Percentiles rank a stretch among this genome's conserved stretches.
Conservation (phyloP, 2,113 vertebrate species). For the Chelonoidis abingdonii region DNA sequence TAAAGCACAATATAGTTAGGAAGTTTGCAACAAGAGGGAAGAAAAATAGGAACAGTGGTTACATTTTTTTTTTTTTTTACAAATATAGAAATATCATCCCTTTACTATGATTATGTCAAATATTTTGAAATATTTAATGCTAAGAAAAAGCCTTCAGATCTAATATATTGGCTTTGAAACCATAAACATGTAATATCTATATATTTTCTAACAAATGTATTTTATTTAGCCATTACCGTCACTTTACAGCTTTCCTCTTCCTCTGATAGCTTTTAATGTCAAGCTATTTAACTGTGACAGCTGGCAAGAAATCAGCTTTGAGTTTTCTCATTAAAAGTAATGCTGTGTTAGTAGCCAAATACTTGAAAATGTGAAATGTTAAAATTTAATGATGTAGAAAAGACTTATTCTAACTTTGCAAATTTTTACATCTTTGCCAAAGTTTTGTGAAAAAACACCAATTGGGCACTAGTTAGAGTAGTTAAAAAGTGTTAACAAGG, state of each 20-base stretch:
- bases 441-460: constrained; percentile 62
- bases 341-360: constrained; percentile 78
- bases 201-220: constrained; percentile 56
- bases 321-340: constrained; percentile 82
- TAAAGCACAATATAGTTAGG: neutral
- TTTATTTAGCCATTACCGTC: constrained; percentile 68
- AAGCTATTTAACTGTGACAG: constrained; percentile 77
- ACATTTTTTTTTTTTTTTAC: neutral
- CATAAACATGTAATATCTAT: constrained; percentile 32
- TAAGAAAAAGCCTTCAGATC: neutral
- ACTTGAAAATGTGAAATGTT: constrained; percentile 77
- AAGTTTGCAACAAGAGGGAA: neutral
- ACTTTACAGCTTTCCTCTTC: constrained; percentile 67
- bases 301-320: constrained; percentile 77
- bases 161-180: constrained; percentile 58
- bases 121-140: constrained; percentile 14
- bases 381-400: constrained; percentile 77
- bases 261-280: constrained; percentile 70
- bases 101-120: neutral
- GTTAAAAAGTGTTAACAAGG: neutral
- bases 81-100: neutral
- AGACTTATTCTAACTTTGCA: constrained; percentile 65
- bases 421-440: constrained; percentile 40
- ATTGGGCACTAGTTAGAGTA: neutral
- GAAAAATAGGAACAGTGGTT: neutral